Conservation (phyloP, 1,140 invertebrate genomes). For the Trichogramma pretiosum region DNA sequence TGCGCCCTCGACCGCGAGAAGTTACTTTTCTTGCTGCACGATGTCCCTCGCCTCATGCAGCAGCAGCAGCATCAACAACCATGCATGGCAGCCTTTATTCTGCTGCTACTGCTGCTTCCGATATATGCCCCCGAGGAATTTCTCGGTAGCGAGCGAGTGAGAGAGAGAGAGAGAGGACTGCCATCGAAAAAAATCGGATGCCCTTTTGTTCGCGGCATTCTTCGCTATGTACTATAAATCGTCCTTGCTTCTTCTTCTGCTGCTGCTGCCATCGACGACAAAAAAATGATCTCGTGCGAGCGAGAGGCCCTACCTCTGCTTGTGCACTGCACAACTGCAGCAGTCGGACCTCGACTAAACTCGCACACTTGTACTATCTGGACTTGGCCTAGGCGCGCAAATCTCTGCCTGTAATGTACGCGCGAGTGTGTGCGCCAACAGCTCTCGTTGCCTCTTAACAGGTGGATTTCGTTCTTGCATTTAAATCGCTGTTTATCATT, state of each 20-base stretch:
- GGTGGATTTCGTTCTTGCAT: not conserved
- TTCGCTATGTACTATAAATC: conserved; percentile 20
- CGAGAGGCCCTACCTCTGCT: no score
- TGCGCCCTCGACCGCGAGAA: conserved; percentile 2
- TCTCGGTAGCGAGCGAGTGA: conserved; percentile 11
- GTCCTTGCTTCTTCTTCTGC: conserved; percentile 3
- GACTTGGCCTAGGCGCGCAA: not conserved
- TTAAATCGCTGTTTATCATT: not conserved
- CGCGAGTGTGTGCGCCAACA: no score
- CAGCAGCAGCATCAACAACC: conserved; percentile 2
- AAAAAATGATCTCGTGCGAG: conserved; percentile 10
- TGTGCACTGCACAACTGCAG: no score
- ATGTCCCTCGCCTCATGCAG: conserved; percentile 1
- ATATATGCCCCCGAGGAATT: conserved; percentile 8
- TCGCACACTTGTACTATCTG: not conserved
- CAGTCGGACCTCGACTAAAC: not conserved
- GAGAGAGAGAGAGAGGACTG: not conserved
- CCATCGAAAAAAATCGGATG: conserved; percentile 19
- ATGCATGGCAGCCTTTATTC: conserved; percentile 23
- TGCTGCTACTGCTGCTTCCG: conserved; percentile 15
- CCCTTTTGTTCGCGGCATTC: conserved; percentile 20
- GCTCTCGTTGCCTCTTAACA: no score
- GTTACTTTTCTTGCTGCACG: not conserved
- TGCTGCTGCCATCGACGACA: not conserved
- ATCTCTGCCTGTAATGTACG: no score